Conservation (phyloP, 2,888 invertebrate genomes). For the Lasioglossum figueresi region DNA sequence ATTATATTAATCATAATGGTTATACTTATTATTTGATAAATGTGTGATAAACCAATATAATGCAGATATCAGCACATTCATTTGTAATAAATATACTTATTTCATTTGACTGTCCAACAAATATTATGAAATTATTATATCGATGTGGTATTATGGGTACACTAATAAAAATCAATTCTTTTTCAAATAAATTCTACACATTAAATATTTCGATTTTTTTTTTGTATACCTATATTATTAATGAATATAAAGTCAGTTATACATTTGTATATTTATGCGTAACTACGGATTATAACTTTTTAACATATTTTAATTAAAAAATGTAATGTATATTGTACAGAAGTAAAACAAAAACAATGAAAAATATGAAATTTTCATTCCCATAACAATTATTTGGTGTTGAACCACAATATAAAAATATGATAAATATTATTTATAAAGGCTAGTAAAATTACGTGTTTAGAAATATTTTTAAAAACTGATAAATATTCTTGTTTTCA, state of each 20-base stretch:
- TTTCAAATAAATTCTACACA: conserved; percentile 2
- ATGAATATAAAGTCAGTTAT: not conserved
- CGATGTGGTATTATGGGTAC: not conserved
- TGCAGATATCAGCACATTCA: not conserved
- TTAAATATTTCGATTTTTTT: not conserved
- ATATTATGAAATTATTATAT: conserved; percentile 25
- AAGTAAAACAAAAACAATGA: not conserved
- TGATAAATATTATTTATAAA: conserved; percentile 53
- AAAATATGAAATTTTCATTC: not conserved
- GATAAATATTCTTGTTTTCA: conserved; percentile 33
- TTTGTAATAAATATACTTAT: conserved; percentile 12
- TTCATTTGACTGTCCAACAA: conserved; percentile 5
- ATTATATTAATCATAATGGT: not conserved
- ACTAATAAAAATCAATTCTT: conserved; percentile 16
- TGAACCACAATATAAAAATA: conserved; percentile 34
- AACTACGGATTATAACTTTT: not conserved
- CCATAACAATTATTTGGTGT: not conserved
- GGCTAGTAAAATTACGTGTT: conserved; percentile 56
- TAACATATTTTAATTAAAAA: not conserved
- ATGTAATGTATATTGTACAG: not conserved
- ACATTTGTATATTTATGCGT: not conserved
- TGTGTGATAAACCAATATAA: not conserved
- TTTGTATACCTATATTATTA: not conserved
- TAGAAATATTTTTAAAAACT: not conserved
- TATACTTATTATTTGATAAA: conserved; percentile 1